A percentile compares a stretch with the other conserved stretches of the same genome.
phyloP scores from a whole-genome alignment of 2,113 vertebrate species.

The Pedetes capensis region DNA sequence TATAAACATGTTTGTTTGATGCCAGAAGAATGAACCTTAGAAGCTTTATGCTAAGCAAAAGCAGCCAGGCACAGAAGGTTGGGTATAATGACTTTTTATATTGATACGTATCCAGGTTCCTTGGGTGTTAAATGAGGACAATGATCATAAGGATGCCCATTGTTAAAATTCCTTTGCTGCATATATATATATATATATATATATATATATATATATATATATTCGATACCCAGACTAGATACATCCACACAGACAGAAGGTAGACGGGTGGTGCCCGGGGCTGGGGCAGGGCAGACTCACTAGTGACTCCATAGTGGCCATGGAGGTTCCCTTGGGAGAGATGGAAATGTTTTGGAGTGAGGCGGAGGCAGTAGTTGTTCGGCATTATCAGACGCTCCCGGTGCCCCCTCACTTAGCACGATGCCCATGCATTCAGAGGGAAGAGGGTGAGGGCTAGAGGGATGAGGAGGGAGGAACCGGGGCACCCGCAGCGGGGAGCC shows the following conservation, averaged over 20 bases:
- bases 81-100: neutral
- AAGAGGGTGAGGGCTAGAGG: neutral
- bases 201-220: neutral
- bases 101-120: neutral
- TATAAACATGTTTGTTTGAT: neutral
- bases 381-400: no score
- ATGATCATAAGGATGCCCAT: fast-evolving
- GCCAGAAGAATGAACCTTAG: neutral
- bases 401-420: neutral
- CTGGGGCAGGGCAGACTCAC: no score
- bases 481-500: neutral
- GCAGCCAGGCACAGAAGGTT: neutral
- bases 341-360: neutral
- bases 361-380: neutral
- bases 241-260: neutral
- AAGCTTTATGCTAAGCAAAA: neutral
- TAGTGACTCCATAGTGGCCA: neutral
- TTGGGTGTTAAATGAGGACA: neutral
- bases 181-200: neutral
- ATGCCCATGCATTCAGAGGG: neutral
- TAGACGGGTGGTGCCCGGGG: no score
- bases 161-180: no score
- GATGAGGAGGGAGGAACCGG: neutral
- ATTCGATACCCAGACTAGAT: neutral
- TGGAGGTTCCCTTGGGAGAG: neutral